phyloP scores from a whole-genome alignment of 2,113 vertebrate species.

The Chloropsis cyanopogon region DNA sequence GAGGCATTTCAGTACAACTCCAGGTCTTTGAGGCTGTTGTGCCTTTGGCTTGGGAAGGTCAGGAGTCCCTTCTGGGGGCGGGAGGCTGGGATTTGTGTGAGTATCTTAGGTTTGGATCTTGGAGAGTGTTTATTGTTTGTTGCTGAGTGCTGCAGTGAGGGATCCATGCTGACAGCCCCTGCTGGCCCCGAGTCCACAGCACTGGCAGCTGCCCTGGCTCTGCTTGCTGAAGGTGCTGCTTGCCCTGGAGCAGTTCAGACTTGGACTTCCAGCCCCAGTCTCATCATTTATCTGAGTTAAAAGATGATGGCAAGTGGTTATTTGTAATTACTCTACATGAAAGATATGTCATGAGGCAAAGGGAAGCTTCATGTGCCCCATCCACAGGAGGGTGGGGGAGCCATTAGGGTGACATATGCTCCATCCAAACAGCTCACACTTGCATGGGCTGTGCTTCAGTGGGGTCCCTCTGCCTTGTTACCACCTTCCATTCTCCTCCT shows the following conservation, averaged over 20 bases:
- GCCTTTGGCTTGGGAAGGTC: neutral
- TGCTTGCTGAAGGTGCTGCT: neutral
- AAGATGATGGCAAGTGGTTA: neutral
- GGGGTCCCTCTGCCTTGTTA: neutral
- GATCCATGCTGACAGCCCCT: neutral
- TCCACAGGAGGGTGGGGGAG: neutral
- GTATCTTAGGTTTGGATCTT: neutral
- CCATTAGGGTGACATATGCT: neutral
- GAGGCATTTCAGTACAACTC: neutral
- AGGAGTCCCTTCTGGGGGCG: neutral
- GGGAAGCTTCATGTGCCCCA: neutral
- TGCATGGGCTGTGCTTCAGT: neutral
- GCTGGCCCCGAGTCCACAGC: rapidly evolving
- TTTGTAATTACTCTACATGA: neutral
- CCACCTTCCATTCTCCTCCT: neutral
- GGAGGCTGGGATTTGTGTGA: neutral
- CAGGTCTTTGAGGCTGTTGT: neutral
- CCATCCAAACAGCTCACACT: neutral
- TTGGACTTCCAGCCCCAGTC: neutral
- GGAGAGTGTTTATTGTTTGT: neutral
- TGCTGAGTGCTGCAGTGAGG: neutral
- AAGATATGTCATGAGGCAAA: neutral
- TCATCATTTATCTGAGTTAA: neutral
- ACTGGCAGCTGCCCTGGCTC: neutral
- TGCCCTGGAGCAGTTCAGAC: neutral